Evolutionary conservation across 2,113 vertebrate genomes (phyloP).

Genomic region (Salvelinus namaycush): DNA sequence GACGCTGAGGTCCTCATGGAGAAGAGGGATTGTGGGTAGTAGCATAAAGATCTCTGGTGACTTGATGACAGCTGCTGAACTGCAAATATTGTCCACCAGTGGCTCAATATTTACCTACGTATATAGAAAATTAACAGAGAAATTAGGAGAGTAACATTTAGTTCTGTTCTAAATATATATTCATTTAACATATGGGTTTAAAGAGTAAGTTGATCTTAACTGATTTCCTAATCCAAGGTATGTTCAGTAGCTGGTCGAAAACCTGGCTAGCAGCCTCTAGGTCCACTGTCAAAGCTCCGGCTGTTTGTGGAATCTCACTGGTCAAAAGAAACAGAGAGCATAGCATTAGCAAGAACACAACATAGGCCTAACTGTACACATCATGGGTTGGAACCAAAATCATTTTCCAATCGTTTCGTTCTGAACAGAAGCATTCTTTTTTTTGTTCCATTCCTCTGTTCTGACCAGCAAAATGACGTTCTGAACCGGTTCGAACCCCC

Average conservation of each 20-base stretch:
- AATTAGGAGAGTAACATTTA: background rate
- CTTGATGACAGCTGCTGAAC: conserved; percentile 22
- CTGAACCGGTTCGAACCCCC: too few relatives aligned
- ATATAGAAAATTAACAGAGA: conserved; percentile 1
- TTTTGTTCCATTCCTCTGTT: too few relatives aligned
- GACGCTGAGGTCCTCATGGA: conserved; percentile 51
- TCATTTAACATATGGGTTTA: background rate
- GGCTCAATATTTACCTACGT: conserved; percentile 31
- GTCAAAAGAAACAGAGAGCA: background rate
- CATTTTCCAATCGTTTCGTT: too few relatives aligned
- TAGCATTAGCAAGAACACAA: background rate
- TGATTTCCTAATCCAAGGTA: conserved; percentile 61
- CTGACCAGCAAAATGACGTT: too few relatives aligned
- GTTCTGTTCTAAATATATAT: background rate
- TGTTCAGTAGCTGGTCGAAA: conserved; percentile 55
- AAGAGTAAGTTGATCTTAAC: conserved; percentile 41
- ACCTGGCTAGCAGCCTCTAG: conserved; percentile 52
- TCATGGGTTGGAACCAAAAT: background rate
- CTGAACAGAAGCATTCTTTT: too few relatives aligned
- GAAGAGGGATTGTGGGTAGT: conserved; percentile 55
- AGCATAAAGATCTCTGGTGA: conserved; percentile 66
- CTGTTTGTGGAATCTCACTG: conserved; percentile 37
- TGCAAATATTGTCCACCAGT: conserved; percentile 14
- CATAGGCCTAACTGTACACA: too few relatives aligned
- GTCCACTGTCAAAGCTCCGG: conserved; percentile 56